phyloP scores from a whole-genome alignment of 2,888 invertebrate genomes.

The Oxycera nigricornis region DNA sequence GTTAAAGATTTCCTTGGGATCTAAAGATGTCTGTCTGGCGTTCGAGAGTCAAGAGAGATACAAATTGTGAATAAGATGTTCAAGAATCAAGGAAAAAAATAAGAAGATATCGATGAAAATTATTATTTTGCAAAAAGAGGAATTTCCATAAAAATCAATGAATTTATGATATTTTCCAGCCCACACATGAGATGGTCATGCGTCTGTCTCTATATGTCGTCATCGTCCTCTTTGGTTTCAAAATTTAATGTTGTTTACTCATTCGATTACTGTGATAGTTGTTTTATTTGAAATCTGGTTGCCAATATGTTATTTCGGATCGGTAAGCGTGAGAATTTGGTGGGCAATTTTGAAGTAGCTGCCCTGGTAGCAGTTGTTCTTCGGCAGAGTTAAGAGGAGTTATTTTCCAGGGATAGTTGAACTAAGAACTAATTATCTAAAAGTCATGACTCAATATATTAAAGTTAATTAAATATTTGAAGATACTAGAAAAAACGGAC shows the following conservation, averaged over 20 bases:
- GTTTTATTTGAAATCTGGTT: slow-evolving; percentile 8
- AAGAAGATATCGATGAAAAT: neutral
- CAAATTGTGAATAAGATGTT: too few relatives aligned
- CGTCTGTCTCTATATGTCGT: slow-evolving; percentile 19
- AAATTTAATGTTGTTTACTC: slow-evolving; percentile 23
- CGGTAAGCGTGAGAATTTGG: neutral
- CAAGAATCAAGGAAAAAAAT: neutral
- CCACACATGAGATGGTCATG: slow-evolving; percentile 25
- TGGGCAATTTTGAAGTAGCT: neutral
- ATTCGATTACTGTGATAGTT: neutral
- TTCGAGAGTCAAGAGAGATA: too few relatives aligned
- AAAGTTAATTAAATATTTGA: too few relatives aligned
- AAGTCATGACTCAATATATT: too few relatives aligned
- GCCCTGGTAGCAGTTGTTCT: too few relatives aligned
- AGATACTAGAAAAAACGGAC: too few relatives aligned
- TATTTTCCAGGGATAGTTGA: neutral
- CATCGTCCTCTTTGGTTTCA: slow-evolving; percentile 33
- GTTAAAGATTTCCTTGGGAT: neutral
- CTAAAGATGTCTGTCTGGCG: too few relatives aligned
- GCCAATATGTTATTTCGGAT: neutral
- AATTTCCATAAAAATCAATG: neutral
- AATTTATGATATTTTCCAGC: slow-evolving; percentile 15
- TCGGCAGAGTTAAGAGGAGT: neutral
- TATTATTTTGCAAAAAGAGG: neutral
- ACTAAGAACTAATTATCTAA: too few relatives aligned